Percentiles rank a stretch among this genome's conserved stretches.
These are phyloP conservation scores for Charadrius vociferus DNA, from an alignment of 2,113 vertebrate species.

Conservation along the genomic window DNA sequence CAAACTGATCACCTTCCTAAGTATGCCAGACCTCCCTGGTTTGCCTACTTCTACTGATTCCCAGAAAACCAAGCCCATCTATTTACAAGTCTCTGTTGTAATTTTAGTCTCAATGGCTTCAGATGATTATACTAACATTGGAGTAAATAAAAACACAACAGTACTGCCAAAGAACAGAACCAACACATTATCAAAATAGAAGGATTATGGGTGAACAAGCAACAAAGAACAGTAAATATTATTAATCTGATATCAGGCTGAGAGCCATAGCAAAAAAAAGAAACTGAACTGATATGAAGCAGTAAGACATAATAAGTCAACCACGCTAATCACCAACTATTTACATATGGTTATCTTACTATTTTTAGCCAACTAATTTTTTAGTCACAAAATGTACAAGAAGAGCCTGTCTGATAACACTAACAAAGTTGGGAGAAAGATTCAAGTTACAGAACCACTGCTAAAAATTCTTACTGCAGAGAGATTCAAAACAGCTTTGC, in stretches of 20 bases:
- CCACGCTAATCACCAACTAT: not conserved
- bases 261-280: not conserved
- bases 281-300: not conserved
- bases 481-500: not conserved
- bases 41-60: not conserved
- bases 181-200: not conserved
- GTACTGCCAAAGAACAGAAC: not conserved
- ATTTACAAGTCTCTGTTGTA: not conserved
- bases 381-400: not conserved
- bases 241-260: not conserved
- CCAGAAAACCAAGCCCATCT: not conserved
- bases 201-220: not conserved
- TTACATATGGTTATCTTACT: not conserved
- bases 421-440: not conserved
- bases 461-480: not conserved
- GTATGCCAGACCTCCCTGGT: not conserved
- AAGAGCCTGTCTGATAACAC: not conserved
- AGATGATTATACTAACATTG: not conserved
- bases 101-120: not conserved
- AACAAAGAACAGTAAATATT: constrained; percentile 22
- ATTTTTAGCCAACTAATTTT: not conserved
- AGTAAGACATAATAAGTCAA: not conserved
- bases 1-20: not conserved
- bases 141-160: not conserved
- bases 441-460: not conserved